phyloP scores from a whole-genome alignment of 2,113 vertebrate species.

The Zosterops hypoxanthus region DNA sequence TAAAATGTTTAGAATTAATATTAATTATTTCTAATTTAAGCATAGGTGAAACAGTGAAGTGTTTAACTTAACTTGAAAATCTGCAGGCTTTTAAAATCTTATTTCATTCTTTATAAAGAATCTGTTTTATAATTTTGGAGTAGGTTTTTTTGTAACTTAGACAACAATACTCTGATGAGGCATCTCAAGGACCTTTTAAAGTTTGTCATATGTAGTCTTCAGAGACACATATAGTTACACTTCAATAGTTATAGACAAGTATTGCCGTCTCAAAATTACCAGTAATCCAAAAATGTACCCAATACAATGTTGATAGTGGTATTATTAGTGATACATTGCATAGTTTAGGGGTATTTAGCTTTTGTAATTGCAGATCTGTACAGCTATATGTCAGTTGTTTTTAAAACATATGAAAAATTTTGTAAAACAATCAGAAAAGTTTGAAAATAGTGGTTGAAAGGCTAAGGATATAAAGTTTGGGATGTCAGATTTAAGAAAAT shows the following conservation, averaged over 20 bases:
- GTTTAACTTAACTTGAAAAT: background rate
- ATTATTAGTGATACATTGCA: background rate
- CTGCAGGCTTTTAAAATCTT: background rate
- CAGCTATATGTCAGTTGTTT: background rate
- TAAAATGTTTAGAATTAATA: background rate
- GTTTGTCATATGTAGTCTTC: background rate
- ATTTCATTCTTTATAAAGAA: background rate
- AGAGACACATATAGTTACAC: background rate
- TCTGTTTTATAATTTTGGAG: background rate
- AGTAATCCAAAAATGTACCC: background rate
- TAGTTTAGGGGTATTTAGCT: fast-evolving
- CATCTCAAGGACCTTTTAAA: background rate
- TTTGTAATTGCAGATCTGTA: background rate
- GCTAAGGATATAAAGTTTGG: background rate
- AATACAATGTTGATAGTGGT: background rate
- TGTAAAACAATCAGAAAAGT: background rate
- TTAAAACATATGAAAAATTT: background rate
- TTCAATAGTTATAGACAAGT: background rate
- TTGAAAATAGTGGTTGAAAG: background rate
- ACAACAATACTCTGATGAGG: background rate
- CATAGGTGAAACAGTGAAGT: background rate
- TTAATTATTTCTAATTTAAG: background rate
- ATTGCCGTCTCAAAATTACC: background rate
- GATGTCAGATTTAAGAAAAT: background rate
- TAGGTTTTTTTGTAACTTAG: background rate